These are phyloP conservation scores for Trididemnum miniatum DNA, from an alignment of 23 tunicate species.

Conservation along the genomic window DNA sequence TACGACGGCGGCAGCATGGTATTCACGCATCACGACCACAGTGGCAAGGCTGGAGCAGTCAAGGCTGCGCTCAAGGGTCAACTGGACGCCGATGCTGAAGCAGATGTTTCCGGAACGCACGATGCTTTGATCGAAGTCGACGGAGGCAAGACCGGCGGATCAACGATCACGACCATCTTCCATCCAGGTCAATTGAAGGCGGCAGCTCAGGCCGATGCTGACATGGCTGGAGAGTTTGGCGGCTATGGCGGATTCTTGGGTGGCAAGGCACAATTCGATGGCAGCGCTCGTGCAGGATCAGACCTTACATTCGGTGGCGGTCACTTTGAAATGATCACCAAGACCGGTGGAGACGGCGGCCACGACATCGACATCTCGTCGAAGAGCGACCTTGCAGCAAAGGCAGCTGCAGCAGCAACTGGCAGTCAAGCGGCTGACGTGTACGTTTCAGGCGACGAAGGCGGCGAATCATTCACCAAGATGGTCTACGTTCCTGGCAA, in stretches of 20 bases:
- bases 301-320: constrained; percentile 5
- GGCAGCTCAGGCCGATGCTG: neutral
- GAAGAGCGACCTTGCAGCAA: constrained; percentile 3
- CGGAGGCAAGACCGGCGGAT: constrained; percentile 16
- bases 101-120: neutral
- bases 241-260: neutral
- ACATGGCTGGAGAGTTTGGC: neutral
- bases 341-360: constrained; percentile 13
- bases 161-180: neutral
- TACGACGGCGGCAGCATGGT: neutral
- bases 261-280: neutral
- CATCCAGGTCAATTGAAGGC: constrained; percentile 14
- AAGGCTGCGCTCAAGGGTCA: constrained; percentile 9
- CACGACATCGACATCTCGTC: neutral
- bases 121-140: neutral
- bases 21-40: neutral
- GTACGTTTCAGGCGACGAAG: neutral
- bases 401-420: constrained; percentile 12
- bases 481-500: constrained; percentile 12
- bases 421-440: constrained; percentile 23
- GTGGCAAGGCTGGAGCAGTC: neutral
- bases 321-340: constrained; percentile 19
- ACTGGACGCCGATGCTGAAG: neutral
- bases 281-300: neutral
- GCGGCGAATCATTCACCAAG: neutral